phyloP scores from a whole-genome alignment of 2,113 vertebrate species.

The Miniopterus natalensis region DNA sequence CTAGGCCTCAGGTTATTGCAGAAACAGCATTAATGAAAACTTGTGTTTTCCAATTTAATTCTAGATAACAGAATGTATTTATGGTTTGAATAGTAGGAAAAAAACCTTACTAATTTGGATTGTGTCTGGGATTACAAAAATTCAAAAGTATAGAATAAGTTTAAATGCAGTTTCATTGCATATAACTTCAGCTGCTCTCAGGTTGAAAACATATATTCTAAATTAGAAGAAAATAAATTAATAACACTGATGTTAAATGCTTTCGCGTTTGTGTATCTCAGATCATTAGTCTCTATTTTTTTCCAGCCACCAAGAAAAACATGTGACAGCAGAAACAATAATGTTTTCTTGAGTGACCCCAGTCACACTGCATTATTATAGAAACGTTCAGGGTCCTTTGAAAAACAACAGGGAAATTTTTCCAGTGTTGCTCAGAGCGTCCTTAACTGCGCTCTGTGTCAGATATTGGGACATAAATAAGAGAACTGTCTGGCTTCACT shows the following conservation, averaged over 20 bases:
- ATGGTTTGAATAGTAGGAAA: neutral
- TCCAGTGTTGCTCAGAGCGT: neutral
- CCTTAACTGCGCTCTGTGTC: constrained; percentile 12
- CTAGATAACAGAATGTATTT: neutral
- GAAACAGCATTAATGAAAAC: neutral
- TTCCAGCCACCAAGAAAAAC: neutral
- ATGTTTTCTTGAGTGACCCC: neutral
- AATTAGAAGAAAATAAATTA: neutral
- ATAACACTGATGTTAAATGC: neutral
- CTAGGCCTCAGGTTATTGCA: neutral
- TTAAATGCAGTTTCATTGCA: neutral
- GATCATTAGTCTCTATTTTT: neutral
- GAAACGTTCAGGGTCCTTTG: neutral
- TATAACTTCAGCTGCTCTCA: constrained; percentile 36
- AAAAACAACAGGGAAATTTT: neutral
- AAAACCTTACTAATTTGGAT: neutral
- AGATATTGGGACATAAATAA: constrained; percentile 56
- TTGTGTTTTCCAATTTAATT: constrained; percentile 24
- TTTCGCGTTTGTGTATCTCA: constrained; percentile 7
- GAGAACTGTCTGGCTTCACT: constrained; percentile 51
- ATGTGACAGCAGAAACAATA: neutral
- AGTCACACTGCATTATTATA: neutral
- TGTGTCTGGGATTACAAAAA: neutral
- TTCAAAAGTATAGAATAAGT: neutral
- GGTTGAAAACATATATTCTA: constrained; percentile 10